Base-by-base conservation (phyloP, 2,113 vertebrate genomes). In the Rhinogobius similis region DNA sequence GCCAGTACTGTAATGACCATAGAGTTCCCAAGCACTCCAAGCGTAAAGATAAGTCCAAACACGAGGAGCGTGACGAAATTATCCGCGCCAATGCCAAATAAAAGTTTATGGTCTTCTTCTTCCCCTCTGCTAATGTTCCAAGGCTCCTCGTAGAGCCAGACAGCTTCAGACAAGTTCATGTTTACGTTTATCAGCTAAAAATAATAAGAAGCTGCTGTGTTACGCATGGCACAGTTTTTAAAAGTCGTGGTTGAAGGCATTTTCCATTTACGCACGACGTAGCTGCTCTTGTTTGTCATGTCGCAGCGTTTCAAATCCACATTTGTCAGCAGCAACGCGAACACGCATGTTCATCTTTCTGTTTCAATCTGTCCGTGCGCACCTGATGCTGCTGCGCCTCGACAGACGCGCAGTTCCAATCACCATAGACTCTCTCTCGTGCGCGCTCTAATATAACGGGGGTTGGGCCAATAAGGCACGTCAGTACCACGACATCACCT, bases 1-100 rank as follows among this genome's bases (percentile, higher is more conserved):
- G 95, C 94, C 90, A 98, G 88, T 67, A 99, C 98, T 0, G 95
- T 94, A 90, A 99, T 98, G 62, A 99, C 98, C 90, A 99, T 88
- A 2, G 95, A 94, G 91, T 99, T 99, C 24, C 98, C 98, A 86
- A 98, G 88, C 67, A 97, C 96, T 0, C 98, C 98, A 13, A 98
- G 83, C 5, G 88, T 85, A 69, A 99, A 99, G 83, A 98, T 98
- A 53, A 97, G 86, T 52, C 92, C 93, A 75, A 99, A 99, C 16
- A 95, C 91, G 46, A 96, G 79, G 77, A 98, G 86, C 39, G 95
- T 95, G 79, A 97, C 84, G 78, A 97, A 93, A 86, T 96, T 97
- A 85, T 98, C 97, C 4, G 93, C 90, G 65, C 94, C 95, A 41
- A 96, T 94, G 4, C 95, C 95, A 1, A 95, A 93, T 9, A 95